Evolutionary conservation across 2,888 invertebrate genomes (phyloP).

Genomic region (Ecliptopera silaceata): DNA sequence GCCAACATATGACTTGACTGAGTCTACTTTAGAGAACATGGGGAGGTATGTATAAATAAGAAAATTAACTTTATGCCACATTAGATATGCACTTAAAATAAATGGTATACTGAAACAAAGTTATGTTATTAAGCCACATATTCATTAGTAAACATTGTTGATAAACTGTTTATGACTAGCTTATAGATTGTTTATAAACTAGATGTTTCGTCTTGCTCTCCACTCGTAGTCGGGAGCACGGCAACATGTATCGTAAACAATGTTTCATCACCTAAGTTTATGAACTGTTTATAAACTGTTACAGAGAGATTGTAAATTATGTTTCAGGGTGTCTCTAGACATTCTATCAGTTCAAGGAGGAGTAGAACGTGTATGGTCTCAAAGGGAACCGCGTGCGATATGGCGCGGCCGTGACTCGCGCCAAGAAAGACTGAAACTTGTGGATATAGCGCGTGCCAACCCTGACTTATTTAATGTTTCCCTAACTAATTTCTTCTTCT

Average conservation of each 20-base stretch:
- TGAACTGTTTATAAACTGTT: too few relatives aligned
- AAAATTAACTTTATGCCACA: too few relatives aligned
- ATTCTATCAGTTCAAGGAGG: slow-evolving; percentile 95
- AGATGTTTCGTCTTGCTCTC: too few relatives aligned
- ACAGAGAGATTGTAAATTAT: slow-evolving; percentile 14
- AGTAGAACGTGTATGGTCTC: slow-evolving; percentile 87
- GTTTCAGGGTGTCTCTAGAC: slow-evolving; percentile 91
- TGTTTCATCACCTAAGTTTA: too few relatives aligned
- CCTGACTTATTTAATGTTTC: slow-evolving; percentile 94
- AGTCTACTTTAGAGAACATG: slow-evolving; percentile 96
- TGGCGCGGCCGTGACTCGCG: slow-evolving; percentile 97
- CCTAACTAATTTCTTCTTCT: slow-evolving; percentile 98
- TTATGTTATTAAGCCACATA: too few relatives aligned
- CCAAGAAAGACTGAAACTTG: slow-evolving; percentile 91
- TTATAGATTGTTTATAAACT: too few relatives aligned
- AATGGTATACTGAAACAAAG: too few relatives aligned
- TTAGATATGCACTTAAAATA: too few relatives aligned
- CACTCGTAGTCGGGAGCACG: too few relatives aligned
- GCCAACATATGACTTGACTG: slow-evolving; percentile 97
- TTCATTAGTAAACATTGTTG: too few relatives aligned
- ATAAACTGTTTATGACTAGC: too few relatives aligned
- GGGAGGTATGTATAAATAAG: slow-evolving; percentile 85
- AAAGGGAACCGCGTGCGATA: slow-evolving; percentile 89
- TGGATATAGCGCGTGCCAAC: slow-evolving; percentile 87
- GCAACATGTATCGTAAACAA: too few relatives aligned